Conservation (phyloP, 2,113 vertebrate species). For the Tachysurus fulvidraco region DNA sequence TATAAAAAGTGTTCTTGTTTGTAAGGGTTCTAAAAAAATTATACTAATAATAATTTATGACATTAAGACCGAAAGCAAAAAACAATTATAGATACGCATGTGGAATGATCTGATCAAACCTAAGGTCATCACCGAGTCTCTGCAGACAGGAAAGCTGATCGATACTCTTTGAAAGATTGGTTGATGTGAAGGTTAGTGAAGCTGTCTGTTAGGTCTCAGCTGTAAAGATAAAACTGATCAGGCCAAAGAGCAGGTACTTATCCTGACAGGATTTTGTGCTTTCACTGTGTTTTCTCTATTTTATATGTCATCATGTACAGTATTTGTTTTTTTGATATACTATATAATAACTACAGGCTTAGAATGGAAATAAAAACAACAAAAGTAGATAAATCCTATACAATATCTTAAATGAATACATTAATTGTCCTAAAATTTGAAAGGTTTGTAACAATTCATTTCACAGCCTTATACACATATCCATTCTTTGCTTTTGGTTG, state of each 20-base stretch:
- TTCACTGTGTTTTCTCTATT: neutral
- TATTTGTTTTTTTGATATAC: neutral
- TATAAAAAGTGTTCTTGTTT: neutral
- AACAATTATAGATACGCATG: neutral
- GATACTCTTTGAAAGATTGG: conserved; percentile 58
- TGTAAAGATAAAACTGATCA: conserved; percentile 52
- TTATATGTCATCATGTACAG: neutral
- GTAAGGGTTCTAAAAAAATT: neutral
- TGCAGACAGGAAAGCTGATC: conserved; percentile 57
- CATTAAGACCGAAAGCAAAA: conserved; percentile 25
- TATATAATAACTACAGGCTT: neutral
- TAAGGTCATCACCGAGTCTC: conserved; percentile 61
- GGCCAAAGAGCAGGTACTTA: conserved; percentile 47
- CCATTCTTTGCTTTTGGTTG: neutral
- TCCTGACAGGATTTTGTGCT: neutral
- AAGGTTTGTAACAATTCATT: neutral
- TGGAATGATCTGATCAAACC: conserved; percentile 46
- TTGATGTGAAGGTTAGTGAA: conserved; percentile 50
- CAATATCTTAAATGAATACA: neutral
- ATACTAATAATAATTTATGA: conserved; percentile 9
- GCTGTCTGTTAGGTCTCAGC: conserved; percentile 51
- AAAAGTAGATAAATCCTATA: neutral
- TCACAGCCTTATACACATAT: neutral
- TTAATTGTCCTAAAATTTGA: neutral
- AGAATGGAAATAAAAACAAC: neutral